Evolutionary conservation across 2,888 invertebrate species (phyloP), one percentile per base, ranked within the genome.

Genomic region (Endotricha flammealis): DNA sequence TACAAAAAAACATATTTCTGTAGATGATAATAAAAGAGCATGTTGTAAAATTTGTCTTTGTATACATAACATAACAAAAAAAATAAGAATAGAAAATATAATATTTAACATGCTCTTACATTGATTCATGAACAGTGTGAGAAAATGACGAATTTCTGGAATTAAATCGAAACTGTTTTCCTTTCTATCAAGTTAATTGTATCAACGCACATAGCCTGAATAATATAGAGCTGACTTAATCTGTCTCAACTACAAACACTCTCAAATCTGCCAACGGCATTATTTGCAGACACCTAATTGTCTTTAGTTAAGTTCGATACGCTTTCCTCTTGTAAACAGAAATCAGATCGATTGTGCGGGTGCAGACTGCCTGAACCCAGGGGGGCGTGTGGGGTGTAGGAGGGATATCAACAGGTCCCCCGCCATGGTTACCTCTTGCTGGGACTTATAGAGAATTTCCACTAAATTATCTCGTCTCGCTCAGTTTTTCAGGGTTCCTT

Each of bases 351-450:
- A 44, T 46, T 33, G 40, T 33, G 23, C 22, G 34, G 29, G 20
- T 25, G 28, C 1, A 4, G 24, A 4, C 7, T 7, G 20, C n/a
- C n/a, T n/a, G n/a, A n/a, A n/a, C n/a, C n/a, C n/a, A n/a, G 29
- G 31, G 17, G 31, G 39, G 41, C 34, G 36, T 38, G 13, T 32
- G 34, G 20, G 12, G 12, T 17, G 8, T 12, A 12, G 27, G 27
- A 10, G 27, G 5, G 7, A 10, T 41, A 56, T 64, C 71, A 69
- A 69, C 69, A 69, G 67, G 67, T 69, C 42, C 42, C 47, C 53
- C 36, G 42, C 40, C 53, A 57, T 58, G 50, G 61, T 54, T 56
- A 61, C 56, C 45, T 43, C 42, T 36, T 14, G 32, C 30, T 13
- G 38, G 29, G 36, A 34, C 38, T 45, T 41, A 33, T 32, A 39